Evolutionary conservation across 2,113 vertebrate genomes (phyloP).

Genomic region (Pelmatolapia mariae): DNA sequence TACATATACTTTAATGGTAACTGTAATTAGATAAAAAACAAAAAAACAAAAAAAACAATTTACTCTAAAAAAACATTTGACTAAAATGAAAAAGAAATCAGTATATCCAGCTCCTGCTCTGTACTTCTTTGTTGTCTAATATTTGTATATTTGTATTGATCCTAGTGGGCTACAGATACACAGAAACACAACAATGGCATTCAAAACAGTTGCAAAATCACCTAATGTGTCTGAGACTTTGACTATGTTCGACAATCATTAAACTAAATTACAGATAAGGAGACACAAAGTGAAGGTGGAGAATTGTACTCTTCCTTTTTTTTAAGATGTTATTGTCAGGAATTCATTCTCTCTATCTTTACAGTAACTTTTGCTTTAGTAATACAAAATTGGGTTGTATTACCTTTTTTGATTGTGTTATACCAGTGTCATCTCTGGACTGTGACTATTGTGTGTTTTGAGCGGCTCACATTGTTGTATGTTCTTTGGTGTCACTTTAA

Average conservation of each 20-base stretch:
- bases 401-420: background rate
- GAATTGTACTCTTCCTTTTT: background rate
- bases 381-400: background rate
- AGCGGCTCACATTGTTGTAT: background rate
- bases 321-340: background rate
- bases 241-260: background rate
- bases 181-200: too few species aligned
- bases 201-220: background rate
- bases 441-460: background rate
- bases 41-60: background rate
- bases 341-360: background rate
- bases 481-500: background rate
- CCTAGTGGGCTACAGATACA: background rate
- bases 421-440: background rate
- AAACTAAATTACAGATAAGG: slow-evolving; percentile 4
- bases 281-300: too few species aligned
- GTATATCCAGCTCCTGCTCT: background rate
- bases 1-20: background rate
- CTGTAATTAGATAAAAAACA: background rate
- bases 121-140: background rate
- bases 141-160: background rate
- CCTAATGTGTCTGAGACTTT: background rate
- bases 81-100: background rate
- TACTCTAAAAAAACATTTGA: background rate
- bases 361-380: background rate